phyloP scores from a whole-genome alignment of 1,140 invertebrate species.

The Euwallacea fornicatus region DNA sequence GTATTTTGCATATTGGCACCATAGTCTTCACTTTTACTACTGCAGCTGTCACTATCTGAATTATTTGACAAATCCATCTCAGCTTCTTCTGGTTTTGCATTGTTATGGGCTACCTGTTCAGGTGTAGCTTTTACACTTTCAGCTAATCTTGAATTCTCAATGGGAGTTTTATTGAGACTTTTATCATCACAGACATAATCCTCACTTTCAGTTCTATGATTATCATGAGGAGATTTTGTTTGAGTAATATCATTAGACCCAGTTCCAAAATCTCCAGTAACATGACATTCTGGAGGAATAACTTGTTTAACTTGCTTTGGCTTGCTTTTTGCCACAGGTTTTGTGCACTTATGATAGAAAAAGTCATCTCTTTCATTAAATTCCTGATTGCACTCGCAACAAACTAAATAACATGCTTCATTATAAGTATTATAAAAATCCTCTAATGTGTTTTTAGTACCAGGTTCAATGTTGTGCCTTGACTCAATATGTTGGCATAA shows the following conservation, averaged over 20 bases:
- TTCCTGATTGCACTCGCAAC: slow-evolving; percentile 74
- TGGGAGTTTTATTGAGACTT: not conserved
- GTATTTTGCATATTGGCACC: not conserved
- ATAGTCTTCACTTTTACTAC: slow-evolving; percentile 27
- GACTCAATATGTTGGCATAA: slow-evolving; percentile 71
- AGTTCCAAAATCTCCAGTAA: slow-evolving; percentile 43
- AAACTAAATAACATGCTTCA: slow-evolving; percentile 72
- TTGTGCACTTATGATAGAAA: slow-evolving; percentile 67
- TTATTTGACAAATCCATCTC: slow-evolving; percentile 9
- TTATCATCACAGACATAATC: not conserved
- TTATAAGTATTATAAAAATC: slow-evolving; percentile 66
- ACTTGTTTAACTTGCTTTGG: slow-evolving; percentile 39
- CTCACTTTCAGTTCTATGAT: not conserved
- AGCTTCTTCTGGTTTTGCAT: slow-evolving; percentile 16
- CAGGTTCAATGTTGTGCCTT: slow-evolving; percentile 73
- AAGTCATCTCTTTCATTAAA: slow-evolving; percentile 73
- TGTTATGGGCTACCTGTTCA: not conserved
- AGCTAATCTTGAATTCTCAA: no score
- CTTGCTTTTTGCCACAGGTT: slow-evolving; percentile 28
- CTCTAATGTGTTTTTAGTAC: slow-evolving; percentile 63
- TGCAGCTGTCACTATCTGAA: slow-evolving; percentile 18
- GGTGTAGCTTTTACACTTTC: no score
- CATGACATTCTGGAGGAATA: slow-evolving; percentile 45
- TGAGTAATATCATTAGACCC: slow-evolving; percentile 8
- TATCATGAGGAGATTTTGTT: slow-evolving; percentile 1